Evolutionary conservation across 37 sponge, comb jelly and placozoan genomes (phyloP), one percentile per base, ranked within the genome.

Genomic region (Chondrosia reniformis): DNA sequence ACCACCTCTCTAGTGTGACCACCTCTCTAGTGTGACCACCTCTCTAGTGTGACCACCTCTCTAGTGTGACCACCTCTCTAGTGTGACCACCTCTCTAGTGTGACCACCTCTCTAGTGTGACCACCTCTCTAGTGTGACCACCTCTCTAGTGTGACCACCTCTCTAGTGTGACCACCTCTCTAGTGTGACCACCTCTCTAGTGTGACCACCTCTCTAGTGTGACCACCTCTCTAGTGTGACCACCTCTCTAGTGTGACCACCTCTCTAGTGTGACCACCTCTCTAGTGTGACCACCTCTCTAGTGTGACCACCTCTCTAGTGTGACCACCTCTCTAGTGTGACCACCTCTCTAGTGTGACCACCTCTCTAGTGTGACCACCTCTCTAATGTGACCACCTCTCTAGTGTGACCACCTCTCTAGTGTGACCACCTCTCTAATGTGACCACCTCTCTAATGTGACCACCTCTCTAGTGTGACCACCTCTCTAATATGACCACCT

Each of bases 51-150:
- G 19, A 3, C 28, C 66, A 28, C 33, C n/a, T n/a, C n/a, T n/a
- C n/a, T 32, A 32, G 71, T 21, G 88, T 82, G 24, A 76, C n/a
- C n/a, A n/a, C n/a, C n/a, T n/a, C n/a, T n/a, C n/a, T n/a, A n/a
- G 21, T 25, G 63, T 62, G 21, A 9, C 8, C 7, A 37, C 72
- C 39, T 39, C 6, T 40, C 34, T 31, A 13, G 72, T 69, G 72
- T 33, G 38, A 43, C 33, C 25, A 21, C 33, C 34, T 13, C 8
- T 24, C 63, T n/a, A 61, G 17, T 30, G 17, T 32, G 19, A 3
- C 28, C 66, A 28, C 33, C n/a, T n/a, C n/a, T n/a, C n/a, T 32
- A 32, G 71, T 21, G 88, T 82, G 24, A 76, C n/a, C n/a, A n/a
- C n/a, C n/a, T n/a, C n/a, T n/a, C n/a, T n/a, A n/a, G 21, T 25